Conservation (phyloP, 2,113 vertebrate genomes). For the Motacilla tschutschensis region DNA sequence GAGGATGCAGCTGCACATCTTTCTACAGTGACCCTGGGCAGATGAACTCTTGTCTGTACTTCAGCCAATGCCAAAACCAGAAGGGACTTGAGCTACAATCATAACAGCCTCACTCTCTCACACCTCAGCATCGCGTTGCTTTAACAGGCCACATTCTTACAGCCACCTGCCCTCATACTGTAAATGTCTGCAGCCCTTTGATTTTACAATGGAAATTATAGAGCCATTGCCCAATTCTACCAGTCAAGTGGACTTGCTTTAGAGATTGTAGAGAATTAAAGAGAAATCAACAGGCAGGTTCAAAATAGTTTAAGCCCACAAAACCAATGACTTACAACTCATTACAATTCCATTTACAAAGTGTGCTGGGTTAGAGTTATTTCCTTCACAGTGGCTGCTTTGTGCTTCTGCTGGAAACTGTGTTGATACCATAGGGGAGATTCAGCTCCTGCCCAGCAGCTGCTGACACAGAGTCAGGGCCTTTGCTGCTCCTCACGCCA, state of each 20-base stretch:
- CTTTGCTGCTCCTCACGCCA: not conserved
- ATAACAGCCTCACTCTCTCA: not conserved
- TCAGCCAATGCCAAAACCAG: accelerated
- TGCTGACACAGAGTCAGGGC: not conserved
- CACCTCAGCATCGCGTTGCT: not conserved
- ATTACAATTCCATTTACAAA: not conserved
- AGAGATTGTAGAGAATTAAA: not conserved
- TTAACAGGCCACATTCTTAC: not conserved
- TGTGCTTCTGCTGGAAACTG: not conserved
- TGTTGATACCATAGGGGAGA: accelerated
- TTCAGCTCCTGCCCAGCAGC: not conserved
- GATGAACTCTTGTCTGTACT: accelerated
- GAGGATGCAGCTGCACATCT: not conserved
- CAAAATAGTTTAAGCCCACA: not conserved
- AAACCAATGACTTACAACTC: not conserved
- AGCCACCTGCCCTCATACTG: not conserved
- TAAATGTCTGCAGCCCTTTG: not conserved
- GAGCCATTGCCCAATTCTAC: not conserved
- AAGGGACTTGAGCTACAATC: not conserved
- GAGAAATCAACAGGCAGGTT: not conserved
- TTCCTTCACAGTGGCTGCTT: too few relatives aligned
- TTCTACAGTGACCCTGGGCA: not conserved
- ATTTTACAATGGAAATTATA: not conserved
- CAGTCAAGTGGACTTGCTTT: not conserved
- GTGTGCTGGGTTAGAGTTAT: too few relatives aligned